Evolutionary conservation across 2,888 invertebrate species (phyloP).

Genomic region (Aphidoletes aphidimyza): DNA sequence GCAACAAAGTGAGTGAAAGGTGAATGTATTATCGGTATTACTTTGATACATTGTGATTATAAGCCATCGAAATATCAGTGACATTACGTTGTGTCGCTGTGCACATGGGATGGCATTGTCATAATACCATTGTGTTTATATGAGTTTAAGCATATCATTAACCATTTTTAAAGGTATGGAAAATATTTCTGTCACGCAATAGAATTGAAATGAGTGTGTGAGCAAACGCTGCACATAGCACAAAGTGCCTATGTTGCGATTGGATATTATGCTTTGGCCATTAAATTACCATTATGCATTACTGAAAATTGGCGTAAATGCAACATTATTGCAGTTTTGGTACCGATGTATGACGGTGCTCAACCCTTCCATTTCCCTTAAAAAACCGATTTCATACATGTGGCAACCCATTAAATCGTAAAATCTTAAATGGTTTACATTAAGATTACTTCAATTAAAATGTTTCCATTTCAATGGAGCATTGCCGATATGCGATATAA

Average conservation of each 20-base stretch:
- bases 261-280: neutral
- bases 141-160: neutral
- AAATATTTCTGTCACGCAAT: slow-evolving; percentile 31
- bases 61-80: neutral
- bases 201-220: no score
- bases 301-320: neutral
- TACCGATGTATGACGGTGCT: neutral
- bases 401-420: slow-evolving; percentile 29
- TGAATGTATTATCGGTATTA: neutral
- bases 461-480: slow-evolving; percentile 1
- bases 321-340: slow-evolving; percentile 33
- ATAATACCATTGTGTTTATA: neutral
- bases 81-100: neutral
- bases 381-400: neutral
- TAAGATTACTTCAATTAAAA: slow-evolving; percentile 44
- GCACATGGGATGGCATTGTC: neutral
- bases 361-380: slow-evolving; percentile 15
- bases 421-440: slow-evolving; percentile 51
- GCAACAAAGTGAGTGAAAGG: neutral
- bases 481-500: neutral
- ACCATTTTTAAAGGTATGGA: neutral
- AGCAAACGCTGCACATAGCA: no score
- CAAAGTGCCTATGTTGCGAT: neutral
- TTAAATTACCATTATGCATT: slow-evolving; percentile 16
- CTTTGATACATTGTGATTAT: slow-evolving; percentile 1